Evolutionary conservation across 1,140 invertebrate species (phyloP), one percentile per base, ranked within the genome.

Genomic region (Protaetia brevitarsis): DNA sequence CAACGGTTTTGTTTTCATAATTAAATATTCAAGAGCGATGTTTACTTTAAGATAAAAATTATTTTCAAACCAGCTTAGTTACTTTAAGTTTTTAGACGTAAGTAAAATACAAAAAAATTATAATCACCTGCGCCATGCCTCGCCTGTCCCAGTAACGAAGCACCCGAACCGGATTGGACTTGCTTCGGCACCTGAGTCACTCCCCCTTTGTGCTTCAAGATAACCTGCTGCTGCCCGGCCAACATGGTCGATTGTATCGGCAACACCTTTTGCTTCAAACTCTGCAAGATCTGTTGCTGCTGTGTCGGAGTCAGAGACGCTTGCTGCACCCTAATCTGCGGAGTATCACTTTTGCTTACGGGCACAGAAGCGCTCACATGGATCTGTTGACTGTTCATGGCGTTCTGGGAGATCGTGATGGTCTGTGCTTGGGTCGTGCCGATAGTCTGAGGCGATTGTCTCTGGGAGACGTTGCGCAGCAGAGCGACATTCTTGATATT

Each of bases 261-360:
- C 29, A 77, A 64, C 60, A 71, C 74, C 65, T 79, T 77, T 66
- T 78, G 76, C 31, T 76, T 75, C 19, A 78, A 79, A 26, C 81
- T 80, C 30, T 83, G 73, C 8, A 83, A 71, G 51, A 77, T 77
- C 65, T 79, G 78, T 56, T 82, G 81, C 64, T 82, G 81, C 64
- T 81, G 80, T 10, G 76, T 70, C 1, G 76, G 74, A 41, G 79
- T 79, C 27, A 82, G 71, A 69, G 73, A 79, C 13, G 72, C 71
- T 29, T 71, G 72, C 2, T 72, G 71, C 21, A 66, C 36, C 29
- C 60, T 31, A 7, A 62, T 62, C 23, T 62, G 60, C 23, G 34
- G 60, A 30, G 4, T 16, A 23, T 23, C 29, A n/a, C n/a, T 36
- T 21, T 36, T 62, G 1, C n/a, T 16, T 34, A 62, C 23, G 21